Percentiles rank a stretch among this genome's conserved stretches.
Conservation (phyloP, 2,797 vertebrate species). For the Enteromius afrohamiltoni region DNA sequence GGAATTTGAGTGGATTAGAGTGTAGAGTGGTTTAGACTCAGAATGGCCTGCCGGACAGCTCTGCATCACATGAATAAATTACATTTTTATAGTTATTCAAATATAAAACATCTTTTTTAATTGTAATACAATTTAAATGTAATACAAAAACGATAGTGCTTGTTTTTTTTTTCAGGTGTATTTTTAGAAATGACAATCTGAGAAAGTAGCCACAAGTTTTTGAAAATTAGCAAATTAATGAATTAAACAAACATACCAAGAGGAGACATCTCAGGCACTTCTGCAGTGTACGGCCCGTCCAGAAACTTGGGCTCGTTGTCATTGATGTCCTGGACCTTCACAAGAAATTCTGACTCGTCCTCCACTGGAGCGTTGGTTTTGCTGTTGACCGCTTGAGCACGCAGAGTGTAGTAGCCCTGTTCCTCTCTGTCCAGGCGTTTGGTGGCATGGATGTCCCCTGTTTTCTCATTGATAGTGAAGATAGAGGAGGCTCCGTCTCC, state of each 20-base stretch:
- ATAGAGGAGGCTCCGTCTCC: constrained; percentile 95
- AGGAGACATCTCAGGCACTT: constrained; percentile 95
- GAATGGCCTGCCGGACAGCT: no score
- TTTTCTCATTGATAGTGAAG: constrained; percentile 98
- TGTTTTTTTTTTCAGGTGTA: neutral
- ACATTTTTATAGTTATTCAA: neutral
- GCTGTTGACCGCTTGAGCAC: constrained; percentile 90
- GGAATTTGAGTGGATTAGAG: no score
- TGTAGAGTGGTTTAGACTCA: no score
- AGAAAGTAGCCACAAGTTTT: neutral
- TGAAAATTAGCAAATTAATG: neutral
- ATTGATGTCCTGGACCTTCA: constrained; percentile 98
- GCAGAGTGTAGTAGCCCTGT: constrained; percentile 93
- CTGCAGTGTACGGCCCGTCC: constrained; percentile 92
- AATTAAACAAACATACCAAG: constrained; percentile 81
- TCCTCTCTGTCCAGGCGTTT: constrained; percentile 95
- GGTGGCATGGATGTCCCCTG: constrained; percentile 94
- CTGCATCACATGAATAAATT: neutral
- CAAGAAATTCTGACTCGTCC: constrained; percentile 91
- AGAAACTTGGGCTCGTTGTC: constrained; percentile 96
- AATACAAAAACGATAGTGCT: neutral
- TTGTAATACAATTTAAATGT: neutral
- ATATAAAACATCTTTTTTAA: neutral
- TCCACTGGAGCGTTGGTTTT: constrained; percentile 89
- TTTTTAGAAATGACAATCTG: neutral